These are phyloP conservation scores for Morone chrysops DNA, from an alignment of 2,113 vertebrate genomes.

Conservation along the genomic window DNA sequence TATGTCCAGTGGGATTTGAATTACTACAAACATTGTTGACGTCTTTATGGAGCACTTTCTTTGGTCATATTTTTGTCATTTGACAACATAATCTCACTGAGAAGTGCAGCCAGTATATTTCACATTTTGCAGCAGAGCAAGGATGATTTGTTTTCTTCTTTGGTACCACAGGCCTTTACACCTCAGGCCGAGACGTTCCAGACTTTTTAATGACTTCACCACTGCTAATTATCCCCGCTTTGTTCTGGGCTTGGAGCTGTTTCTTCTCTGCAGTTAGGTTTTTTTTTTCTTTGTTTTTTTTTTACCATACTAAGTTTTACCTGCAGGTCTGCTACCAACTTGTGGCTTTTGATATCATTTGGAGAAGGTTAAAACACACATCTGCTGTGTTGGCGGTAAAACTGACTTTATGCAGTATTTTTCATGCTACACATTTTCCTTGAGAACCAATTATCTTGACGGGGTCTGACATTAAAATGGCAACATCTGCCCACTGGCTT, in stretches of 20 bases:
- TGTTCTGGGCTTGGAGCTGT: constrained; percentile 4
- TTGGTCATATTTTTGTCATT: constrained; percentile 25
- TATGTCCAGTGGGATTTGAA: neutral
- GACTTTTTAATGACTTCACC: constrained; percentile 38
- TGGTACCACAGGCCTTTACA: constrained; percentile 25
- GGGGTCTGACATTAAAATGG: constrained; percentile 2
- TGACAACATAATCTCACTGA: neutral
- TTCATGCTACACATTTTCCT: constrained; percentile 17
- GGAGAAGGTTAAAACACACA: constrained; percentile 21
- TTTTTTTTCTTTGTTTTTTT: neutral
- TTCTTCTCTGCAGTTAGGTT: constrained; percentile 11
- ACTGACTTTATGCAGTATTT: constrained; percentile 22
- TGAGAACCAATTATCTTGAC: constrained; percentile 26
- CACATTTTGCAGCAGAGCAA: constrained; percentile 21
- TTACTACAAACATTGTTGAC: neutral
- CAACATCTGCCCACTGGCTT: constrained; percentile 22
- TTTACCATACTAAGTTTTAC: neutral
- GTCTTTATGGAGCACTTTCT: constrained; percentile 4
- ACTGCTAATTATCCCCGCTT: constrained; percentile 30
- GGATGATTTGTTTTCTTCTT: constrained; percentile 49
- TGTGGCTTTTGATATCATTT: constrained; percentile 19
- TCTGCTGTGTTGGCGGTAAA: constrained; percentile 34
- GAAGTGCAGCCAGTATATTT: neutral
- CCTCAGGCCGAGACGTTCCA: constrained; percentile 12
- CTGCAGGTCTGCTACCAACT: constrained; percentile 12